Percentiles rank a stretch among this genome's conserved stretches.
These are phyloP conservation scores for Phortica okadai DNA, from an alignment of 2,888 invertebrate genomes.

Conservation along the genomic window DNA sequence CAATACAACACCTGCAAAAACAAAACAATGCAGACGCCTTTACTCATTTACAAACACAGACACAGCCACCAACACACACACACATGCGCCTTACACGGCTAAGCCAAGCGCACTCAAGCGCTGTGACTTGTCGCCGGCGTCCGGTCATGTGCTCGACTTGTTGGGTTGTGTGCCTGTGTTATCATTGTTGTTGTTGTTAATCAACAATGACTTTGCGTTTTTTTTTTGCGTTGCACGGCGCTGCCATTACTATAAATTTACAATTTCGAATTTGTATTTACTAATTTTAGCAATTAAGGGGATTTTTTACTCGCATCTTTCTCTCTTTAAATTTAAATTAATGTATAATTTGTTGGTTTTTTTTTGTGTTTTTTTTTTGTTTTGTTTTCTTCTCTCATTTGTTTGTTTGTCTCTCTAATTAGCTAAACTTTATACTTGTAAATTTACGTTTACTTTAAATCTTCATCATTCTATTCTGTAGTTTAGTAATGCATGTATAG, in stretches of 20 bases:
- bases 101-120: conserved; percentile 43
- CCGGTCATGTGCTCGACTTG: not conserved
- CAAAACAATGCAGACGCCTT: no score
- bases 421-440: conserved; percentile 65
- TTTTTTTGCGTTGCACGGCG: conserved; percentile 6
- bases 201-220: conserved; percentile 33
- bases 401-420: conserved; percentile 61
- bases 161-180: not conserved
- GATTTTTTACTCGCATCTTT: conserved; percentile 41
- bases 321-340: conserved; percentile 52
- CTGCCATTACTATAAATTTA: conserved; percentile 55
- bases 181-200: conserved; percentile 27
- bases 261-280: conserved; percentile 67
- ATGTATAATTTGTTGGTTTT: conserved; percentile 53
- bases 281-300: conserved; percentile 64
- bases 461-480: conserved; percentile 55
- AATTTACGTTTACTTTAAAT: conserved; percentile 56
- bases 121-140: conserved; percentile 46
- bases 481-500: conserved; percentile 53
- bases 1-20: no score
- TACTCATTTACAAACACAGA: no score
- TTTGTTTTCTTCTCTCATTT: conserved; percentile 43
- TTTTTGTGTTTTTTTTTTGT: conserved; percentile 48
- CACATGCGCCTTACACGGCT: conserved; percentile 19
- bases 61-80: not conserved